These are phyloP conservation scores for Tipula unca DNA, from an alignment of 2,888 invertebrate species.

Conservation along the genomic window DNA sequence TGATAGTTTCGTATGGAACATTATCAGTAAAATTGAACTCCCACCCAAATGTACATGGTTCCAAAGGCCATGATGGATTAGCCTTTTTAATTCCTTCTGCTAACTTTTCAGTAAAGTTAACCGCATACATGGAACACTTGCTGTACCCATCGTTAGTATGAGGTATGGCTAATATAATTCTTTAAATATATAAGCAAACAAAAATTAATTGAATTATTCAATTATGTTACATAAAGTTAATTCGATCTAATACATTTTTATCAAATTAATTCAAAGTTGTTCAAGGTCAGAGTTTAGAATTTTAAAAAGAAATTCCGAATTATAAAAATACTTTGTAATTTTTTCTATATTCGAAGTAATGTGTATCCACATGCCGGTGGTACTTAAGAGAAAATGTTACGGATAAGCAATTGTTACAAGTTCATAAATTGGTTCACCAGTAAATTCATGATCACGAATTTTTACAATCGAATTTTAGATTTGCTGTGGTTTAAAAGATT, in stretches of 20 bases:
- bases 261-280: background rate
- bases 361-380: background rate
- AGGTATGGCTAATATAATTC: constrained; percentile 66
- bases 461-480: background rate
- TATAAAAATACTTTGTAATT: background rate
- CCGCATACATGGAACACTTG: constrained; percentile 67
- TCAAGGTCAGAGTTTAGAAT: background rate
- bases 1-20: constrained; percentile 73
- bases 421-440: background rate
- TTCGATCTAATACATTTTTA: background rate
- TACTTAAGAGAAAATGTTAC: background rate
- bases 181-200: constrained; percentile 41
- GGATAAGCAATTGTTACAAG: background rate
- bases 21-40: constrained; percentile 74
- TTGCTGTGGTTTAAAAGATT: background rate
- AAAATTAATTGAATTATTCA: no score
- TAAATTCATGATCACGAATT: background rate
- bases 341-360: no score
- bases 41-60: constrained; percentile 67
- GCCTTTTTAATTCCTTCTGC: constrained; percentile 51
- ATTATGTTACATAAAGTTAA: no score
- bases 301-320: background rate
- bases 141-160: constrained; percentile 48
- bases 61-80: constrained; percentile 59
- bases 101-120: constrained; percentile 59